Evolutionary conservation across 2,797 vertebrate genomes (phyloP).

Genomic region (Melopsittacus undulatus): DNA sequence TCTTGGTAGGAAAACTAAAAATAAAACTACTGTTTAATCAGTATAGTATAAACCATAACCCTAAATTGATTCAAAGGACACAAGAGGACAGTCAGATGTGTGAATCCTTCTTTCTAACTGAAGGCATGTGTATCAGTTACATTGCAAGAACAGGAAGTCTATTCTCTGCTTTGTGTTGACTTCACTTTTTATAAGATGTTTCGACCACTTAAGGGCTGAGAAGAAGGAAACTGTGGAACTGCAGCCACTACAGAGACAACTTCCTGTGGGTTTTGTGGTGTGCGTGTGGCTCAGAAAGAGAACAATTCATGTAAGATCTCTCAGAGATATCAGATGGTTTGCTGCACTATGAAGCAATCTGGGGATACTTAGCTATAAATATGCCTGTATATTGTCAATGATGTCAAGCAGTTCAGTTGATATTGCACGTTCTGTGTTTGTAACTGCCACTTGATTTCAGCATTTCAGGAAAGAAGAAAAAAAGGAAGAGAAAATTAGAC

Average conservation of each 20-base stretch:
- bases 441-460: not conserved
- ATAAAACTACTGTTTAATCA: not conserved
- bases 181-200: conserved; percentile 55
- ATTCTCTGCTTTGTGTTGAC: conserved; percentile 32
- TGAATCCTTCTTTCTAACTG: not conserved
- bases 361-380: not conserved
- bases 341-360: not conserved
- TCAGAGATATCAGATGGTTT: not conserved
- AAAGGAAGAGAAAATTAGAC: not conserved
- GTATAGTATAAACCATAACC: not conserved
- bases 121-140: not conserved
- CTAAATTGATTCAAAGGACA: not conserved
- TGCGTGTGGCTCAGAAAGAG: conserved; percentile 50
- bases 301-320: not conserved
- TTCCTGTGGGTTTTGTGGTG: conserved; percentile 78
- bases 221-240: conserved; percentile 75
- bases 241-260: conserved; percentile 68
- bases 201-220: conserved; percentile 34
- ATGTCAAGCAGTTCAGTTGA: not conserved
- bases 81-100: not conserved
- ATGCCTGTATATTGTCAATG: not conserved
- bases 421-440: not conserved
- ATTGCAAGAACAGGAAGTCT: conserved; percentile 26
- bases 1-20: conserved; percentile 17
- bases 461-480: not conserved